Percentiles rank a stretch among this genome's conserved stretches.
Conservation (phyloP, 2,888 invertebrate genomes). For the Neelides folsomi region DNA sequence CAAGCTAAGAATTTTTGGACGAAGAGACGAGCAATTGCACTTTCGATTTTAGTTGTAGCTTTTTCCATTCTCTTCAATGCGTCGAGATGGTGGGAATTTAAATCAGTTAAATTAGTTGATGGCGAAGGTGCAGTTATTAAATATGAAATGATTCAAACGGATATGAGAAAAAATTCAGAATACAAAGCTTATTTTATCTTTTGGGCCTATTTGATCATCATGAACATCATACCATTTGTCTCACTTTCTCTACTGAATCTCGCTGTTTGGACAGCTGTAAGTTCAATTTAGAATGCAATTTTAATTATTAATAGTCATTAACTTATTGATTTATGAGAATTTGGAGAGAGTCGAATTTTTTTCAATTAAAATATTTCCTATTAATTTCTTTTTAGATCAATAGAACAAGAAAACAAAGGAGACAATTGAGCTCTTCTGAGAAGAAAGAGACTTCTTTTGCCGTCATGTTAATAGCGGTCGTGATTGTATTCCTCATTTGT, state of each 20-base stretch:
- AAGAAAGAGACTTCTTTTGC: conserved; percentile 28
- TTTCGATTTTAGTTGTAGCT: conserved; percentile 2
- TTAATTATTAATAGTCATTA: too few relatives aligned
- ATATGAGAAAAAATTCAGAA: conserved; percentile 13
- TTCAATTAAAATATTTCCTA: too few relatives aligned
- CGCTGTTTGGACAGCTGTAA: conserved; percentile 26
- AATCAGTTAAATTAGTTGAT: conserved; percentile 13
- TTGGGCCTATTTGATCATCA: conserved; percentile 23
- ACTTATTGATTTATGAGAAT: too few relatives aligned
- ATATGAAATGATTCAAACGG: conserved; percentile 21
- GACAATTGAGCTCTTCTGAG: conserved; percentile 20
- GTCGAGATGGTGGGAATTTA: conserved; percentile 17
- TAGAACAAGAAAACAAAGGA: conserved; percentile 8
- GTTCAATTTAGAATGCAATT: conserved; percentile 5
- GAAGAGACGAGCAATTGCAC: conserved; percentile 5
- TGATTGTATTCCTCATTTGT: conserved; percentile 24
- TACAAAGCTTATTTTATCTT: conserved; percentile 27
- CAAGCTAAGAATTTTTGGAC: conserved; percentile 12
- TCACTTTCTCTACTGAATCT: conserved; percentile 25
- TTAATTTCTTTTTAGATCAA: conserved; percentile 15
- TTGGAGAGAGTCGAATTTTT: too few relatives aligned
- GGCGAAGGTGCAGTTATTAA: conserved; percentile 2
- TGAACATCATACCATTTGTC: conserved; percentile 25
- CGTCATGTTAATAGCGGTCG: conserved; percentile 25
- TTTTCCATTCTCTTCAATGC: conserved; percentile 15